Evolutionary conservation across 2,888 invertebrate species (phyloP), one percentile per base, ranked within the genome.

Genomic region (Idaea straminata): DNA sequence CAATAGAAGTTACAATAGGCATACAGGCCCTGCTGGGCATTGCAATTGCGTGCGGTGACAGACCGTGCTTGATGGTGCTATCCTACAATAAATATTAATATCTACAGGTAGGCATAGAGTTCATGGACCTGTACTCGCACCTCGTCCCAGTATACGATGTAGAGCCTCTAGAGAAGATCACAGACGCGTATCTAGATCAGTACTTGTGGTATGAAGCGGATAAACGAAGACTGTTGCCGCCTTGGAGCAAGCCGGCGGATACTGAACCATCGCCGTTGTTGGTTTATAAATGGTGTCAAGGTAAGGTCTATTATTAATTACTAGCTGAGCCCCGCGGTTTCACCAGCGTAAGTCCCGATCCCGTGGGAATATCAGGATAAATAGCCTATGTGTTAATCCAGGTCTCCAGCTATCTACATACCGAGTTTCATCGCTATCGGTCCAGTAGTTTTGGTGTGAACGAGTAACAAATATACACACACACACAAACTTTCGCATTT

Each of bases 131-230:
- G 65, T 99, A 99, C 93, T 99, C 99, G 68, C 99, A 99, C 83
- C 90, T 99, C 70, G 98, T 99, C 71, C 99, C 99, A 0, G 99
- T 99, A 0, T 99, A 99, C 85, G 99, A 99, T 85, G 99, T 99
- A 59, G 99, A 99, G 82, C 99, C 99, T 0, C 91, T 99, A 65
- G 99, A 99, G 89, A 99, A 99, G 92, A 99, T 99, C 70, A 99
- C 99, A 0, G 99, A 99, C 84, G 99, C 99, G 0, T 99, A 99
- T 89, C 93, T 99, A 66, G 99, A 99, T 93, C 99, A 99, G 89
- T 99, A 99, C 89, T 92, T 99, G 62, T 99, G 99, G 99, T 98
- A 98, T 83, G 99, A 99, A 88, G 99, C 99, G 0, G 99, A 99
- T 88, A 99, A 99, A 83, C 94, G 99, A 13, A 94, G 99, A 7